Evolutionary conservation across 2,888 invertebrate genomes (phyloP), one percentile per base, ranked within the genome.

Genomic region (Drosophila prolongata): DNA sequence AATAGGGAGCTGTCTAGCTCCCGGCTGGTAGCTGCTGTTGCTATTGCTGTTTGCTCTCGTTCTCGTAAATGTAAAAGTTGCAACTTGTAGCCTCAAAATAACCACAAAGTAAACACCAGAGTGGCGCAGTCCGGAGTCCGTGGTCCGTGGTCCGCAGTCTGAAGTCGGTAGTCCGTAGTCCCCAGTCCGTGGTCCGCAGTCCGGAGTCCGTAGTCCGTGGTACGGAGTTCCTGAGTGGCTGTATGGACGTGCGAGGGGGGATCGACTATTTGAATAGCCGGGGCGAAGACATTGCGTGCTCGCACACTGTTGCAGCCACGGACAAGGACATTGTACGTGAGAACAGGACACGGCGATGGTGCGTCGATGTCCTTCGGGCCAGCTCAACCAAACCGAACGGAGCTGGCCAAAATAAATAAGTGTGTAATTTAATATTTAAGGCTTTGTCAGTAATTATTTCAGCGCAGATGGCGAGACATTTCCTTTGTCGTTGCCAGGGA

Each of bases 381-480:
- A 49, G 35, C 49, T 49, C 35, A 46, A 56, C 49, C 13, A 40
- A 59, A 8, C 61, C 19, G 19, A 19, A 46, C 43, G 38, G 52
- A 55, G 16, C 73, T 70, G 57, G 74, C 57, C 75, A 83, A 88
- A 79, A 79, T 77, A 88, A 85, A 86, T 83, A 86, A 88, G 77
- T 83, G 80, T 86, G 88, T 88, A 88, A 86, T 88, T 86, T 83
- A 88, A 86, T 86, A 86, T 88, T 83, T 80, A 83, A 75, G 89
- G 74, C 88, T 80, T 80, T 83, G 88, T 76, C 77, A 77, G 80
- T 87, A 86, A 86, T 86, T 86, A 88, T 83, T 86, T 79, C 77
- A 69, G 70, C 75, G 75, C 71, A 79, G 76, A 68, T 76, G 65
- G 56, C 58, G 58, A 57, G 81, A 78, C 78, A 83, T 76, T 53